A percentile compares a stretch with the other conserved stretches of the same genome.
These are phyloP conservation scores for Mixornis gularis DNA, from an alignment of 2,113 vertebrate species.

Conservation along the genomic window DNA sequence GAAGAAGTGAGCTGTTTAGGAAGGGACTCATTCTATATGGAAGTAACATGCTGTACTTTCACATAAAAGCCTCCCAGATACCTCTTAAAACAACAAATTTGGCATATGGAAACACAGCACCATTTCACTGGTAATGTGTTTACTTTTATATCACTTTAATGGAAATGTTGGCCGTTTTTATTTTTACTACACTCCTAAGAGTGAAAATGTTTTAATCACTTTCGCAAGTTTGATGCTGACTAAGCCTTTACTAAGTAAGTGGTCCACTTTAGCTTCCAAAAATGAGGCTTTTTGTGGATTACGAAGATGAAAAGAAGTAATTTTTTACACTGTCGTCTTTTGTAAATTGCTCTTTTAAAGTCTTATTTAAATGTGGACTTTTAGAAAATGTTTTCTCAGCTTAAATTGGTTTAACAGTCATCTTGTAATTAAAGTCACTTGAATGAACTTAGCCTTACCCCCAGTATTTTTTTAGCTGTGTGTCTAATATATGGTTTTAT, in stretches of 20 bases:
- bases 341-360: slow-evolving; percentile 25
- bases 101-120: neutral
- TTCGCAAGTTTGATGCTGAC: neutral
- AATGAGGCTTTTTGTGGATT: slow-evolving; percentile 33
- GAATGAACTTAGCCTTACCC: neutral
- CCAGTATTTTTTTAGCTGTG: neutral
- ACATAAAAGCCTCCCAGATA: neutral
- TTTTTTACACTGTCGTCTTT: neutral
- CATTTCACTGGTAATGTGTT: neutral
- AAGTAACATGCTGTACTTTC: neutral
- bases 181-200: neutral
- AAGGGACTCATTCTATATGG: neutral
- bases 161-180: neutral
- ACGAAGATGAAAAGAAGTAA: slow-evolving; percentile 33
- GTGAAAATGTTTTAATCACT: neutral
- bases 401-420: slow-evolving; percentile 6
- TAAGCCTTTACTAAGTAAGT: slow-evolving; percentile 9
- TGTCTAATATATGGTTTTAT: neutral
- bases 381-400: slow-evolving; percentile 6
- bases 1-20: neutral
- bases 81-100: neutral
- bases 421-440: slow-evolving; percentile 29
- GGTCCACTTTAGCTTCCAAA: neutral
- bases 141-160: neutral
- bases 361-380: neutral